A percentile compares a stretch with the other conserved stretches of the same genome.
Evolutionary conservation across 2,113 vertebrate species (phyloP).

Genomic region (Beaufortia kweichowensis): DNA sequence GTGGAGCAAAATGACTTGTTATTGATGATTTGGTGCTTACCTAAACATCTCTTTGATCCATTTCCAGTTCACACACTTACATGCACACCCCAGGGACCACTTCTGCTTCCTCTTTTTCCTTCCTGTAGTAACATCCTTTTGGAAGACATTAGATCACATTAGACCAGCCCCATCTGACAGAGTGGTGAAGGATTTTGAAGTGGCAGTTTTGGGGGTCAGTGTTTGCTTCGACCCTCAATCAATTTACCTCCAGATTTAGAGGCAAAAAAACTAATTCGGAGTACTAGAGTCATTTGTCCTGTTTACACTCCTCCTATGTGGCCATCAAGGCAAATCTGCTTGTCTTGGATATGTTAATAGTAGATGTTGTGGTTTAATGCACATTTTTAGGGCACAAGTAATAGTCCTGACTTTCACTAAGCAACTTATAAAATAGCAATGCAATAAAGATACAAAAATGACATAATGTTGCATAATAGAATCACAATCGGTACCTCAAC

Average conservation of each 20-base stretch:
- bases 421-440: no score
- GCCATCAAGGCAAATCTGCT: no score
- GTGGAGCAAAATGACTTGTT: slow-evolving; percentile 42
- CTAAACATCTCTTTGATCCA: slow-evolving; percentile 59
- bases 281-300: no score
- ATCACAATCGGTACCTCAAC: no score
- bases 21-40: slow-evolving; percentile 75
- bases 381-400: no score
- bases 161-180: slow-evolving; percentile 30
- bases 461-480: no score
- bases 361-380: no score
- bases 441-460: no score
- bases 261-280: neutral
- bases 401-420: no score
- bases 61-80: slow-evolving; percentile 17
- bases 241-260: neutral
- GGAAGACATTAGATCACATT: slow-evolving; percentile 47
- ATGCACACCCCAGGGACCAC: slow-evolving; percentile 20
- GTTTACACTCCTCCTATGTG: no score
- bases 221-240: neutral
- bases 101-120: slow-evolving; percentile 67
- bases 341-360: no score
- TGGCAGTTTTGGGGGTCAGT: slow-evolving; percentile 26
- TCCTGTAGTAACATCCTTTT: slow-evolving; percentile 74
- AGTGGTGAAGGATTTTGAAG: slow-evolving; percentile 35